Percentiles rank a stretch among this genome's conserved stretches.
phyloP scores from a whole-genome alignment of 2,888 invertebrate species.

The Heteromurus nitidus region DNA sequence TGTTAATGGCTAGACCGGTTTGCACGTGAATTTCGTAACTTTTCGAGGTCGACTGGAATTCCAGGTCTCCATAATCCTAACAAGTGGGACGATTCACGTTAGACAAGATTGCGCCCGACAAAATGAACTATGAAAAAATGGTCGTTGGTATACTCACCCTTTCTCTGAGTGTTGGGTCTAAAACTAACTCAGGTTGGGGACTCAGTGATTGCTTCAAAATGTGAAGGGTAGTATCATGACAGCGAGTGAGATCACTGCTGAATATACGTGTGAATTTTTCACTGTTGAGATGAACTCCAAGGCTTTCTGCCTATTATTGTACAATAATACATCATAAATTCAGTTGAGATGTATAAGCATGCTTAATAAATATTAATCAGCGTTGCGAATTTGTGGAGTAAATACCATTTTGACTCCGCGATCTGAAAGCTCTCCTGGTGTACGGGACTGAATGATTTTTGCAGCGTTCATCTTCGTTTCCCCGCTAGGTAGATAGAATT shows the following conservation, averaged over 20 bases:
- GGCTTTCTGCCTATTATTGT: slow-evolving; percentile 53
- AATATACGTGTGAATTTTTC: slow-evolving; percentile 67
- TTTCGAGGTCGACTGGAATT: slow-evolving; percentile 55
- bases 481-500: slow-evolving; percentile 48
- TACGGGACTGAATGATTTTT: slow-evolving; percentile 63
- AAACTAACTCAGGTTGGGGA: slow-evolving; percentile 50
- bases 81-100: too few species aligned
- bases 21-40: slow-evolving; percentile 38
- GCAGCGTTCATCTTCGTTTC: slow-evolving; percentile 69
- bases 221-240: slow-evolving; percentile 67
- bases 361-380: too few species aligned
- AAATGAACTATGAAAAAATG: too few species aligned
- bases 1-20: slow-evolving; percentile 52
- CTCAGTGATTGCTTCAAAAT: slow-evolving; percentile 60
- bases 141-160: slow-evolving; percentile 61
- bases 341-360: too few species aligned
- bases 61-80: slow-evolving; percentile 69
- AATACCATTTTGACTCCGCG: slow-evolving; percentile 63
- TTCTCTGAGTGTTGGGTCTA: slow-evolving; percentile 57
- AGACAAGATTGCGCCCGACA: too few species aligned
- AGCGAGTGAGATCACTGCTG: slow-evolving; percentile 67
- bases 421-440: slow-evolving; percentile 67
- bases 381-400: too few species aligned
- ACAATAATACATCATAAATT: too few species aligned
- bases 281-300: slow-evolving; percentile 54